These are phyloP conservation scores for Zalophus californianus DNA, from an alignment of 2,797 vertebrate genomes.

Conservation along the genomic window DNA sequence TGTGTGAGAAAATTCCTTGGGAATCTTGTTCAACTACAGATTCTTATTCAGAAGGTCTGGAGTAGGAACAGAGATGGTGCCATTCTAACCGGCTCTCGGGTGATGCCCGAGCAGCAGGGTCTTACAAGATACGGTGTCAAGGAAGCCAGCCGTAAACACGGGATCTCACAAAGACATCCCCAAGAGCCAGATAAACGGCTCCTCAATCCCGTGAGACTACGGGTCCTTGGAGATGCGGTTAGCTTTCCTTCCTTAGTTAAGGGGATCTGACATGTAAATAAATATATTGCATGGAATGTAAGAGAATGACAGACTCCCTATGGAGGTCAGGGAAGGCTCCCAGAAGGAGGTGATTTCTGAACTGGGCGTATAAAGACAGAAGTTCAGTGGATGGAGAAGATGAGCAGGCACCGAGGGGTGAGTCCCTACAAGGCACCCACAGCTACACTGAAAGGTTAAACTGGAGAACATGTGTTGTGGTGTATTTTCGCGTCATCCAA, in stretches of 20 bases:
- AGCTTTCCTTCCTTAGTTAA: neutral
- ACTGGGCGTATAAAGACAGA: neutral
- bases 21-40: neutral
- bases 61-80: neutral
- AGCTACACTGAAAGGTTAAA: neutral
- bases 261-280: neutral
- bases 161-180: neutral
- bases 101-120: rapidly evolving
- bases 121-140: neutral
- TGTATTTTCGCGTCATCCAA: neutral
- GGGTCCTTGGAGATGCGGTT: neutral
- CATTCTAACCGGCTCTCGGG: neutral
- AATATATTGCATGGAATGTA: neutral
- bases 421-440: neutral
- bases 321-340: neutral
- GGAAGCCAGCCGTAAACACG: neutral
- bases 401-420: neutral
- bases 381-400: neutral
- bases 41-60: neutral
- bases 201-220: neutral
- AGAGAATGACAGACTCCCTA: neutral
- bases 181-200: rapidly evolving
- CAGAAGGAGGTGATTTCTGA: neutral
- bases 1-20: neutral
- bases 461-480: neutral